These are phyloP conservation scores for Psix sp. DNA, from an alignment of 1,140 invertebrate species.

Conservation along the genomic window DNA sequence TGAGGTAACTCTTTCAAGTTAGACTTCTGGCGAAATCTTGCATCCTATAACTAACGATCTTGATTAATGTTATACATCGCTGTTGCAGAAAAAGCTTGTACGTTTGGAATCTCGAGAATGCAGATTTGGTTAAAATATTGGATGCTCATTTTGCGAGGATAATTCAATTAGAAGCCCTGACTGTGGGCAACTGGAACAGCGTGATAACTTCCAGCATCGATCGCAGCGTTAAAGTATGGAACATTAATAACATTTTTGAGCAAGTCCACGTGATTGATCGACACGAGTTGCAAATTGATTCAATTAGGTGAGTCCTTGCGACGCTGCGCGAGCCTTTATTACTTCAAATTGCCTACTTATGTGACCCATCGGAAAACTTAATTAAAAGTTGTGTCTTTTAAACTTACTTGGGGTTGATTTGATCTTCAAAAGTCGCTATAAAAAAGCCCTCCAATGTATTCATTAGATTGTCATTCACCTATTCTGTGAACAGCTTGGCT, in stretches of 20 bases:
- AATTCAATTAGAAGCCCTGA: constrained; percentile 91
- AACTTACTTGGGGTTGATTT: too few species aligned
- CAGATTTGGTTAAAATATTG: constrained; percentile 91
- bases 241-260: constrained; percentile 99
- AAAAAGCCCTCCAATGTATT: constrained; percentile 11
- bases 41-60: background rate
- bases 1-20: constrained; percentile 79
- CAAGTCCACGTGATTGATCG: constrained; percentile 97
- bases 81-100: constrained; percentile 90
- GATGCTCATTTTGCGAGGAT: constrained; percentile 98
- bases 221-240: constrained; percentile 99
- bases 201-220: constrained; percentile 98
- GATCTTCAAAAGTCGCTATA: too few species aligned
- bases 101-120: constrained; percentile 90
- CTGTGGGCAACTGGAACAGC: constrained; percentile 93
- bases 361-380: too few species aligned
- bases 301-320: constrained; percentile 82
- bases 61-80: background rate
- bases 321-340: too few species aligned
- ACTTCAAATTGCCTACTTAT: too few species aligned
- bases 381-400: too few species aligned
- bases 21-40: background rate
- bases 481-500: constrained; percentile 80
- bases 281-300: constrained; percentile 96
- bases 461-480: constrained; percentile 48